Evolutionary conservation across 2,113 vertebrate genomes (phyloP).

Genomic region (Montifringilla adamsi): DNA sequence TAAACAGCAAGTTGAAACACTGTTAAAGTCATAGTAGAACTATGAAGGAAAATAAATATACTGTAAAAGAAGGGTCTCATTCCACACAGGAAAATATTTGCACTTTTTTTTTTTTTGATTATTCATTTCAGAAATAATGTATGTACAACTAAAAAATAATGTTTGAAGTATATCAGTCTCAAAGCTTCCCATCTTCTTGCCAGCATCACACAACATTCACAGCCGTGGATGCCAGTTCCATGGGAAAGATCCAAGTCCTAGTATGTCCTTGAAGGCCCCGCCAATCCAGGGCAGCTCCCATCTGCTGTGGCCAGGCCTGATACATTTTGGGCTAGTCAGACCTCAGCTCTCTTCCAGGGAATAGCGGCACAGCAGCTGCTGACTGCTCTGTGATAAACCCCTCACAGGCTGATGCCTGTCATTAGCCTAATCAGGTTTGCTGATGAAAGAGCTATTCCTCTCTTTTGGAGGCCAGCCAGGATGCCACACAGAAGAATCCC

Average conservation of each 20-base stretch:
- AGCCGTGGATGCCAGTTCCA: neutral
- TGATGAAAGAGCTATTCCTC: neutral
- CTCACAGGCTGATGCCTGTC: neutral
- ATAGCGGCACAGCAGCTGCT: neutral
- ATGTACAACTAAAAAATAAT: neutral
- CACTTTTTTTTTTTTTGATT: neutral
- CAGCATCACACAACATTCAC: neutral
- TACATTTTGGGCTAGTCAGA: neutral
- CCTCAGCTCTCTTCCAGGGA: neutral
- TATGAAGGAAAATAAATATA: neutral
- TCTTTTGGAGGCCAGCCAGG: neutral
- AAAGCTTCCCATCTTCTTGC: neutral
- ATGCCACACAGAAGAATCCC: neutral
- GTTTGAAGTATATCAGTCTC: neutral
- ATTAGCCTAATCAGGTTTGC: constrained; percentile 9
- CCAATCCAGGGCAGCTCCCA: neutral
- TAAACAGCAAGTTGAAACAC: neutral
- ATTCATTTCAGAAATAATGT: neutral
- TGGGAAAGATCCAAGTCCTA: neutral
- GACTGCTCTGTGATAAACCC: neutral
- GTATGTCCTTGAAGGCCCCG: neutral
- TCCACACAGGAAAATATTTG: neutral
- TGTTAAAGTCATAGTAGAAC: neutral
- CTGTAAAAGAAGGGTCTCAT: neutral
- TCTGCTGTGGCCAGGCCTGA: neutral